Percentiles rank a stretch among this genome's conserved stretches.
phyloP scores from a whole-genome alignment of 2,797 vertebrate genomes.

The Chelmon rostratus region DNA sequence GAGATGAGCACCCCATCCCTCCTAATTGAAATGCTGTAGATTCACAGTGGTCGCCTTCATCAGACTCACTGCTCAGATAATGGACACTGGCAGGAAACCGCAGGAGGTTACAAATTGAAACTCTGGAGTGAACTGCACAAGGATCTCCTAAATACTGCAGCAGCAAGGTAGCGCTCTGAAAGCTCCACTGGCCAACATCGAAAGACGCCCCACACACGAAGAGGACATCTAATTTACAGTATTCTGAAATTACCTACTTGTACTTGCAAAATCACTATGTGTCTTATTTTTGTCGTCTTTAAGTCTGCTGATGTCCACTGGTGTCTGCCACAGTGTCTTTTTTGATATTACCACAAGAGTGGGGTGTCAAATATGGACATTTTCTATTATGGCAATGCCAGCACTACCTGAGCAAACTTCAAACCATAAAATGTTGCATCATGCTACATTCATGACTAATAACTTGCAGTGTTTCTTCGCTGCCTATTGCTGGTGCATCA shows the following conservation, averaged over 20 bases:
- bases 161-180: conserved; percentile 8
- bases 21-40: conserved; percentile 59
- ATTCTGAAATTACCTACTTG: background rate
- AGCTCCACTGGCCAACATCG: background rate
- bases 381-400: too few relatives aligned
- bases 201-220: background rate
- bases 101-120: conserved; percentile 52
- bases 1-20: conserved; percentile 52
- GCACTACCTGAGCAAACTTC: too few relatives aligned
- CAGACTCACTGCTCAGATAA: conserved; percentile 58
- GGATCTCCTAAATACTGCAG: conserved; percentile 34
- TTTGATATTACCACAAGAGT: background rate
- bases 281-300: background rate
- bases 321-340: background rate
- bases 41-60: conserved; percentile 58
- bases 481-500: background rate
- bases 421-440: background rate
- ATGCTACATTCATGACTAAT: background rate
- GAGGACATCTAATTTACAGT: background rate
- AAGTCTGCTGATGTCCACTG: background rate
- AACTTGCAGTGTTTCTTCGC: background rate
- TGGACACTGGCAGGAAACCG: conserved; percentile 56
- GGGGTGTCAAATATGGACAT: too few relatives aligned
- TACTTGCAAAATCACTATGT: background rate
- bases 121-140: conserved; percentile 31